phyloP scores from a whole-genome alignment of 1,140 invertebrate species.

The Laupala kohalensis region DNA sequence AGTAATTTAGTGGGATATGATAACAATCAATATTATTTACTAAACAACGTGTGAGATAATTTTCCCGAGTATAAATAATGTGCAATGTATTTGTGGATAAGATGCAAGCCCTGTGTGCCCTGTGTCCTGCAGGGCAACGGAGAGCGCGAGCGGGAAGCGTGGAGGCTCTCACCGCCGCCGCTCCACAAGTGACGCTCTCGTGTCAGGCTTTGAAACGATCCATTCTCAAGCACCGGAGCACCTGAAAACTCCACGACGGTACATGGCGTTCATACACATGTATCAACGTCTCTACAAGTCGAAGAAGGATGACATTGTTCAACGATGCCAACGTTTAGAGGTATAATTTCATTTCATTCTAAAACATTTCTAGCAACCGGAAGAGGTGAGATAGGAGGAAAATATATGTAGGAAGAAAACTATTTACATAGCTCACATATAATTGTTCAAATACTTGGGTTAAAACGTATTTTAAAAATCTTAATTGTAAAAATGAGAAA shows the following conservation, averaged over 20 bases:
- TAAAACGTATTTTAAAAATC: too few species aligned
- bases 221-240: slow-evolving; percentile 25
- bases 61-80: too few species aligned
- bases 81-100: too few species aligned
- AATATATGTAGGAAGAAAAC: too few species aligned
- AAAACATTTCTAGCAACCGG: too few species aligned
- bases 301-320: slow-evolving; percentile 37
- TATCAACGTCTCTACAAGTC: slow-evolving; percentile 41
- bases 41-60: too few species aligned
- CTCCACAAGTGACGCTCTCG: slow-evolving; percentile 24
- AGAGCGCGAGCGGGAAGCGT: not conserved
- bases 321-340: slow-evolving; percentile 42
- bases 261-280: slow-evolving; percentile 44
- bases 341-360: slow-evolving; percentile 25
- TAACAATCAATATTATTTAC: too few species aligned
- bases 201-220: slow-evolving; percentile 31
- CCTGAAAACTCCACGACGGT: slow-evolving; percentile 38
- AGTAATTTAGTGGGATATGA: too few species aligned
- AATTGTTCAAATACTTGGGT: too few species aligned
- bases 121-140: not conserved
- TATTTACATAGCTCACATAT: too few species aligned
- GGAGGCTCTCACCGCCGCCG: not conserved
- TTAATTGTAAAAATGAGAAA: too few species aligned
- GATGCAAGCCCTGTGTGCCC: not conserved
- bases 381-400: too few species aligned